These are phyloP conservation scores for Hyposoter dolosus DNA, from an alignment of 2,888 invertebrate species.

Conservation along the genomic window DNA sequence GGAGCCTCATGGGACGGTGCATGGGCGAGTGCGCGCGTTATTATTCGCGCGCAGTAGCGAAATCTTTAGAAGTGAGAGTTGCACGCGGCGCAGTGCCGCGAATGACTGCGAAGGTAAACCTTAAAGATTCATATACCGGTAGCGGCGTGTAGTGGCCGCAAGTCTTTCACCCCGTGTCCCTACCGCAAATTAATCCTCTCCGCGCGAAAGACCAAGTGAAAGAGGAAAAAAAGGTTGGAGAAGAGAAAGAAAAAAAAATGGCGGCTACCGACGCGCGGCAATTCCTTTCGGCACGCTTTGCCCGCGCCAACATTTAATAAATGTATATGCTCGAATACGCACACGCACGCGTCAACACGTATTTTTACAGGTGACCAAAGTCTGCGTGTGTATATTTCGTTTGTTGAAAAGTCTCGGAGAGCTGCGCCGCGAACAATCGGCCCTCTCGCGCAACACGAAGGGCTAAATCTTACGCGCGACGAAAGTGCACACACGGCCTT, in stretches of 20 bases:
- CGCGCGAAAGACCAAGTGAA: conserved; percentile 26
- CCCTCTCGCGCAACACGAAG: conserved; percentile 6
- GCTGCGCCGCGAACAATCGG: not conserved
- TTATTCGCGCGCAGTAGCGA: conserved; percentile 33
- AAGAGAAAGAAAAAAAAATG: conserved; percentile 75
- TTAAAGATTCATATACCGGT: conserved; percentile 59
- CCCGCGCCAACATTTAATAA: conserved; percentile 39
- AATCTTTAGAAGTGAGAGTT: conserved; percentile 22
- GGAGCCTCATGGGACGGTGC: not conserved
- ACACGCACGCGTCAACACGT: not conserved
- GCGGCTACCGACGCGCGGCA: conserved; percentile 74
- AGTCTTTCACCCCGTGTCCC: conserved; percentile 66
- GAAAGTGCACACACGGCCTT: conserved; percentile 64
- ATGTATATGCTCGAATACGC: conserved; percentile 18
- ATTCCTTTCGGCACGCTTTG: conserved; percentile 77
- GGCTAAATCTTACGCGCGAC: conserved; percentile 66
- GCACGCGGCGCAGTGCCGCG: not conserved
- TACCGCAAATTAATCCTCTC: conserved; percentile 81
- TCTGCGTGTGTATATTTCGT: not conserved
- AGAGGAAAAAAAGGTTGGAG: conserved; percentile 1
- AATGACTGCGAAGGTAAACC: conserved; percentile 34
- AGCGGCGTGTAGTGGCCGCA: conserved; percentile 73
- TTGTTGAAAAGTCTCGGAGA: conserved; percentile 32
- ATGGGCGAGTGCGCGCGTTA: not conserved
- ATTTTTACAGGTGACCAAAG: not conserved